These are phyloP conservation scores for Porites cylindrica DNA, from an alignment of 92 coral and sea anemone species.

Conservation along the genomic window DNA sequence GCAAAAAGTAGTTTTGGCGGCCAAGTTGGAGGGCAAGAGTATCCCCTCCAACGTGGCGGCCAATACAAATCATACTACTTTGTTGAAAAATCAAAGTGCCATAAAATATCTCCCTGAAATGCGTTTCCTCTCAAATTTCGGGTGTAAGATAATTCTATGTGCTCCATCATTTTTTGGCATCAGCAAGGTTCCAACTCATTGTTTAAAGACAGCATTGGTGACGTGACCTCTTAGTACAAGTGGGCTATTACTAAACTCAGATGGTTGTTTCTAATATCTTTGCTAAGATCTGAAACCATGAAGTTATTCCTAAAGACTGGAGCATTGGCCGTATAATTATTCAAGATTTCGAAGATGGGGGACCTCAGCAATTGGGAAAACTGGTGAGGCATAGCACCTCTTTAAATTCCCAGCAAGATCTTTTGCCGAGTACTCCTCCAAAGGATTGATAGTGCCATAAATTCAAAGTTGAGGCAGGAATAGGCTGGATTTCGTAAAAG, in stretches of 20 bases:
- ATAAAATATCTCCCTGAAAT: too few species aligned
- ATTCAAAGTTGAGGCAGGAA: background rate
- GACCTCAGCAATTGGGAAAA: slow-evolving; percentile 11
- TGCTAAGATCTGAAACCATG: slow-evolving; percentile 2
- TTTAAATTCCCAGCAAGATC: slow-evolving; percentile 4
- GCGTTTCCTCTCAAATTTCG: too few species aligned
- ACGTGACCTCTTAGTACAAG: too few species aligned
- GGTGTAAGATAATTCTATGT: too few species aligned
- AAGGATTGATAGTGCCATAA: background rate
- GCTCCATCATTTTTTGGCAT: too few species aligned
- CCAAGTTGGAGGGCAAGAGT: too few species aligned
- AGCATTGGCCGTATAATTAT: background rate
- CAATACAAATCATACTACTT: too few species aligned
- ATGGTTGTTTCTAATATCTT: background rate
- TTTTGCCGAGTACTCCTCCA: background rate
- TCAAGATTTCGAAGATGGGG: slow-evolving; percentile 10
- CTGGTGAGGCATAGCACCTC: background rate
- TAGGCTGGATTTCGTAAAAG: background rate
- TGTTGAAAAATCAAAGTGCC: too few species aligned
- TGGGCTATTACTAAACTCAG: background rate
- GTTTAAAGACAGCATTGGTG: too few species aligned
- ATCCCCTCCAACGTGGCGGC: too few species aligned
- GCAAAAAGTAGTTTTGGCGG: too few species aligned
- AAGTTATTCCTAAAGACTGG: slow-evolving; percentile 10
- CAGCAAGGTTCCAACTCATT: too few species aligned